A percentile compares a stretch with the other conserved stretches of the same genome.
These are phyloP conservation scores for Oedothorax gibbosus DNA, from an alignment of 1,140 invertebrate genomes.

Conservation along the genomic window DNA sequence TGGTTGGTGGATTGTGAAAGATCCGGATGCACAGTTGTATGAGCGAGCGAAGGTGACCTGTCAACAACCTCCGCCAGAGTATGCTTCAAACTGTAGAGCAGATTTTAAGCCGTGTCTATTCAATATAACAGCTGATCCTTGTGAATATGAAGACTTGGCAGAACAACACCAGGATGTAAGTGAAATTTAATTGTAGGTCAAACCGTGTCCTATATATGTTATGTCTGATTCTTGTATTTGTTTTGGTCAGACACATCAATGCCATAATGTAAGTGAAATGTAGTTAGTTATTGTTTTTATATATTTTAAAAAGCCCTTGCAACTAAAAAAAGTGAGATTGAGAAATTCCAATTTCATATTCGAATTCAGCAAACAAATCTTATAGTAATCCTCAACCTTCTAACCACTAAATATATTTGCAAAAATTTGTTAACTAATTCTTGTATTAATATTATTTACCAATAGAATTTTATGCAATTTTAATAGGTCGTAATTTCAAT, in stretches of 20 bases:
- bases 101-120: conserved; percentile 27
- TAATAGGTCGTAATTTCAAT: not conserved
- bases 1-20: conserved; percentile 51
- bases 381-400: not conserved
- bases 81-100: conserved; percentile 15
- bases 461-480: not conserved
- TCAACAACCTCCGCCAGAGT: conserved; percentile 9
- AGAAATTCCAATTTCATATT: too few species aligned
- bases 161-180: conserved; percentile 62
- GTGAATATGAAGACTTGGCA: conserved; percentile 68
- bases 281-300: not conserved
- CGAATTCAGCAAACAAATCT: too few species aligned
- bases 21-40: not conserved
- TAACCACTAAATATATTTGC: not conserved
- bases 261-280: not conserved
- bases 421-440: not conserved
- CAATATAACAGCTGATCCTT: conserved; percentile 68
- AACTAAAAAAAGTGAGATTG: too few species aligned
- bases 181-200: too few species aligned
- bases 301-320: too few species aligned
- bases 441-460: not conserved
- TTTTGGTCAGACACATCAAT: not conserved
- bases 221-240: not conserved
- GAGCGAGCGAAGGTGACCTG: not conserved
- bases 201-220: not conserved